These are phyloP conservation scores for Andrena haemorrhoa DNA, from an alignment of 2,888 invertebrate genomes.

Conservation along the genomic window DNA sequence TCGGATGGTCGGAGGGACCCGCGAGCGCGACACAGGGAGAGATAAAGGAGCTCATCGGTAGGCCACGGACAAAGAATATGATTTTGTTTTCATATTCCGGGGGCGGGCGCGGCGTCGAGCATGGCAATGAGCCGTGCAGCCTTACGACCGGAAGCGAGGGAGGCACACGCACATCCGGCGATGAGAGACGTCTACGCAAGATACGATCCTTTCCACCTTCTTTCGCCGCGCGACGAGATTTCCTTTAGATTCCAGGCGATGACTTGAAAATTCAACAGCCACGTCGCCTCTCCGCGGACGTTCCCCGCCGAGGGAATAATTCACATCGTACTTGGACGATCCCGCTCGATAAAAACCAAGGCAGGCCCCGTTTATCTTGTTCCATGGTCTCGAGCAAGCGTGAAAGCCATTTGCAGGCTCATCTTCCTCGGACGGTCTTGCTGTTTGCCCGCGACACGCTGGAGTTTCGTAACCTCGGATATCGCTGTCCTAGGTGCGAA, in stretches of 20 bases:
- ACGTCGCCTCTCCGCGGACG: not conserved
- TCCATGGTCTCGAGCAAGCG: slow-evolving; percentile 42
- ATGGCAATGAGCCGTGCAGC: slow-evolving; percentile 76
- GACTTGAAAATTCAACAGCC: slow-evolving; percentile 40
- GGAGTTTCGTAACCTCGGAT: slow-evolving; percentile 22
- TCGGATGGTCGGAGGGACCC: slow-evolving; percentile 15
- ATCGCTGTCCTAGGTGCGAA: not conserved
- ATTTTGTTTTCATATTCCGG: slow-evolving; percentile 82
- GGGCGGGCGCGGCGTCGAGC: slow-evolving; percentile 76
- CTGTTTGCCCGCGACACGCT: not conserved
- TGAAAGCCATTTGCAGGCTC: slow-evolving; percentile 44
- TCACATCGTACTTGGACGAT: slow-evolving; percentile 12
- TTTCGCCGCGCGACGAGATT: slow-evolving; percentile 49
- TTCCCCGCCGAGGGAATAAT: slow-evolving; percentile 21
- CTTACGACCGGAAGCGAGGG: slow-evolving; percentile 79
- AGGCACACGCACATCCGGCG: slow-evolving; percentile 81
- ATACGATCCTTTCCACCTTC: slow-evolving; percentile 67
- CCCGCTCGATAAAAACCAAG: slow-evolving; percentile 15
- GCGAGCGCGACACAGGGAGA: slow-evolving; percentile 9
- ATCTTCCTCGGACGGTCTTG: slow-evolving; percentile 19
- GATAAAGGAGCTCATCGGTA: slow-evolving; percentile 70
- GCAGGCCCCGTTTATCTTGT: slow-evolving; percentile 34
- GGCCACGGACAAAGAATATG: slow-evolving; percentile 75
- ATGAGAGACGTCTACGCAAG: slow-evolving; percentile 74
- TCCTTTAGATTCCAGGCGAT: slow-evolving; percentile 42